phyloP scores from a whole-genome alignment of 2,113 vertebrate species.

The Aviceda subcristata region DNA sequence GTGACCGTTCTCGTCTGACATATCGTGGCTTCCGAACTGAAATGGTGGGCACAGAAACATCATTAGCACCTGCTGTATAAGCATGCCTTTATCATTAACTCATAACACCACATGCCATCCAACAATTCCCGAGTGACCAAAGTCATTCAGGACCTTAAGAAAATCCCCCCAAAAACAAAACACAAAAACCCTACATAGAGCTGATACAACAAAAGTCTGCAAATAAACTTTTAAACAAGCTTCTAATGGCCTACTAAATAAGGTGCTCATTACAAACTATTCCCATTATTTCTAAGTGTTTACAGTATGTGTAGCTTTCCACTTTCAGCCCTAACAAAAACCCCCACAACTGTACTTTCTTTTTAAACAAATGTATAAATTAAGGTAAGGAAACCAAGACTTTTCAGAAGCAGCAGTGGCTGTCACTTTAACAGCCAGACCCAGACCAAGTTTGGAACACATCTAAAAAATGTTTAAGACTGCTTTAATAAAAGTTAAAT shows the following conservation, averaged over 20 bases:
- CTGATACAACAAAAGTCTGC: neutral
- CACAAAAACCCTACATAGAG: neutral
- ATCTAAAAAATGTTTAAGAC: neutral
- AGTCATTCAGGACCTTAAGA: neutral
- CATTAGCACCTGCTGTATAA: neutral
- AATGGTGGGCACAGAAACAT: neutral
- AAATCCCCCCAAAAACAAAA: too few relatives aligned
- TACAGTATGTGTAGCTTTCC: neutral
- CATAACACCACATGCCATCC: neutral
- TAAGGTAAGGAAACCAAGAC: neutral
- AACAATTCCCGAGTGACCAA: neutral
- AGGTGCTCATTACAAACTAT: neutral
- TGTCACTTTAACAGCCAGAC: neutral
- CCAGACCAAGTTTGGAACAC: neutral
- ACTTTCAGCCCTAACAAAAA: neutral
- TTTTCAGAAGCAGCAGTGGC: neutral
- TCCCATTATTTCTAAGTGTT: neutral
- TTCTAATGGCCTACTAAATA: neutral
- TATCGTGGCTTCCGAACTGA: slow-evolving; percentile 78
- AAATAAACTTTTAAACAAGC: neutral
- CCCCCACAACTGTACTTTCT: too few relatives aligned
- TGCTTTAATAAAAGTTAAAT: neutral
- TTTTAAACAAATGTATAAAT: neutral
- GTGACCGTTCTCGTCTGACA: slow-evolving; percentile 68
- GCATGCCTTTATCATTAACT: neutral